phyloP scores from a whole-genome alignment of 2,113 vertebrate genomes.

The Solea senegalensis region DNA sequence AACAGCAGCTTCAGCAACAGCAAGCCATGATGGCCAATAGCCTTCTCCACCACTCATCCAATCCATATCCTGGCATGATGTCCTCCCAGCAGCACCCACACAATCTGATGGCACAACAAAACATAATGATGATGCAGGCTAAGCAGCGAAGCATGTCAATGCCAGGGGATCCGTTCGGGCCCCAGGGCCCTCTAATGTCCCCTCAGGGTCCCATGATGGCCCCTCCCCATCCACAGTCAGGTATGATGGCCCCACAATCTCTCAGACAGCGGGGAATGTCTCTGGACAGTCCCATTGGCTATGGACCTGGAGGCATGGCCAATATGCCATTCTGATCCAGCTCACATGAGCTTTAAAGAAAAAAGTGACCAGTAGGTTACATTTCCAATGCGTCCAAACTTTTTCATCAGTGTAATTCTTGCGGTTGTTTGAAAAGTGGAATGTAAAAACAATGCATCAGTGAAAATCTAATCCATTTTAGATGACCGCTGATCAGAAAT shows the following conservation, averaged over 20 bases:
- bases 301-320: constrained; percentile 90
- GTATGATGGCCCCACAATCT: constrained; percentile 92
- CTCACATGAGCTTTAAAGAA: constrained; percentile 50
- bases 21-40: constrained; percentile 89
- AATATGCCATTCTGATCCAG: constrained; percentile 90
- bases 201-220: constrained; percentile 93
- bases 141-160: constrained; percentile 91
- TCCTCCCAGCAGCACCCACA: constrained; percentile 87
- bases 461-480: constrained; percentile 58
- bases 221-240: constrained; percentile 88
- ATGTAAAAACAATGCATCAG: constrained; percentile 41
- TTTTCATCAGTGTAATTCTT: constrained; percentile 72
- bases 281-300: constrained; percentile 92
- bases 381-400: constrained; percentile 59
- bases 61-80: constrained; percentile 88
- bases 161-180: constrained; percentile 90
- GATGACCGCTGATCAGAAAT: constrained; percentile 52
- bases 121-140: constrained; percentile 96
- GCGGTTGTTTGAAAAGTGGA: constrained; percentile 60
- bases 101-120: constrained; percentile 92
- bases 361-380: constrained; percentile 38
- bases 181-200: constrained; percentile 89
- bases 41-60: constrained; percentile 81
- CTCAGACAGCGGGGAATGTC: constrained; percentile 94
- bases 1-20: constrained; percentile 77